Base-by-base conservation (phyloP, 2,888 invertebrate genomes). In the Tipula unca region DNA sequence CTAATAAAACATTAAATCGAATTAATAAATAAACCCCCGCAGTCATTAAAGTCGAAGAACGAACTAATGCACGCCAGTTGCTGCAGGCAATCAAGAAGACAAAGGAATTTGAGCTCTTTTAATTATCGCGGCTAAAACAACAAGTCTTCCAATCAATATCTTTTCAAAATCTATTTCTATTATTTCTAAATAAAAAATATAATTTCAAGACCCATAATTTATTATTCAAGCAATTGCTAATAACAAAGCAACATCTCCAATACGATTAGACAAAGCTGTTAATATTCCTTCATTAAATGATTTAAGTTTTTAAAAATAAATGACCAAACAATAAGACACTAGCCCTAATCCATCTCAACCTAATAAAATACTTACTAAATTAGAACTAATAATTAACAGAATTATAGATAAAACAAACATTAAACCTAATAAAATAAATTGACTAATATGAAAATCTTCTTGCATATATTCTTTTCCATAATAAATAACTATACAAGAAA, bases 381-480 rank as follows among this genome's bases (percentile, higher is more conserved):
- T 82, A 13, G 82, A 29, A 82, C 82, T 82, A 82, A 82, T 82
- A 82, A 82, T 82, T 82, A 82, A 25, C 8, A 82, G 20, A 20
- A 82, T 82, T 13, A 82, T 82, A 1, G 82, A 82, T 4, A 82
- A 25, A 82, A 82, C 82, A 93, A 95, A 94, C 90, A 94, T 90
- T 88, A 93, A 90, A 86, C 94, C 92, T 90, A 94, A 91, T 88
- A 92, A 90, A 92, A 93, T 92, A 93, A 95, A 95, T 1, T 94
- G 94, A 90, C 90, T 91, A 88, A 93, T 91, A 92, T 92, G 92
- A 88, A 90, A 88, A 89, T 94, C 94, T 0, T 90, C 90, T 20
- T 1, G 87, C 90, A 95, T 94, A 93, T 95, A 95, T 85, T 92
- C 92, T 87, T 91, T 90, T 89, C 93, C 93, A 91, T 94, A 95